Evolutionary conservation across 53 echinoderm and acorn worm species (phyloP), one percentile per base, ranked within the genome.

Genomic region (Holothuria leucospilota): DNA sequence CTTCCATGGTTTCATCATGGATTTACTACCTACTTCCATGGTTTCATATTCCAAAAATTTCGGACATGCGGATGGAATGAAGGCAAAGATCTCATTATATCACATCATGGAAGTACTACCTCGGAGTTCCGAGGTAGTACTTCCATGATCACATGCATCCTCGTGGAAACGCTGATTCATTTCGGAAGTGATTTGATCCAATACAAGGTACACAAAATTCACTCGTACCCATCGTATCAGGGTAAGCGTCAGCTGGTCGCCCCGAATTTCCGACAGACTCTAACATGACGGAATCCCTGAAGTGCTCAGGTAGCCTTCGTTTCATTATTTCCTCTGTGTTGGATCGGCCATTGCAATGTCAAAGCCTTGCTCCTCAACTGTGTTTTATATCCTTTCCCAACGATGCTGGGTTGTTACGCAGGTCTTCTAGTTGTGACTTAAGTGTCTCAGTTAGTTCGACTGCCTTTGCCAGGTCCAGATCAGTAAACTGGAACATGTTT

Each of bases 131-230:
- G n/a, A n/a, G n/a, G n/a, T n/a, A n/a, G n/a, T n/a, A n/a, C n/a
- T n/a, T n/a, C n/a, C n/a, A n/a, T n/a, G n/a, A n/a, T n/a, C n/a
- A 49, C 77, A 77, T 53, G 60, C 58, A 41, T 68, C 85, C 14
- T 68, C 71, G 73, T 62, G 62, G 63, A 87, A 77, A 29, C 87
- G 46, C 41, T 66, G 66, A 28, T 87, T 77, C 67, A 87, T 78
- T n/a, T 87, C 87, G 42, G 77, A 64, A 64, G 78, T 77, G 42
- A 87, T 87, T 23, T 41, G 56, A 39, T 86, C 87, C 41, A 86
- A 59, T 71, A 86, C 49, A 39, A 78, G 77, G 29, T 86, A 77
- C 62, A 77, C 63, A 62, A 87, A 77, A 18, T 78, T 56, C 29
- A 77, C 66, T 62, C 85, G 85, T 15, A 56, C 23, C 56, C 13